phyloP scores from a whole-genome alignment of 2,797 vertebrate species.

The Chaetodon trifasciatus region DNA sequence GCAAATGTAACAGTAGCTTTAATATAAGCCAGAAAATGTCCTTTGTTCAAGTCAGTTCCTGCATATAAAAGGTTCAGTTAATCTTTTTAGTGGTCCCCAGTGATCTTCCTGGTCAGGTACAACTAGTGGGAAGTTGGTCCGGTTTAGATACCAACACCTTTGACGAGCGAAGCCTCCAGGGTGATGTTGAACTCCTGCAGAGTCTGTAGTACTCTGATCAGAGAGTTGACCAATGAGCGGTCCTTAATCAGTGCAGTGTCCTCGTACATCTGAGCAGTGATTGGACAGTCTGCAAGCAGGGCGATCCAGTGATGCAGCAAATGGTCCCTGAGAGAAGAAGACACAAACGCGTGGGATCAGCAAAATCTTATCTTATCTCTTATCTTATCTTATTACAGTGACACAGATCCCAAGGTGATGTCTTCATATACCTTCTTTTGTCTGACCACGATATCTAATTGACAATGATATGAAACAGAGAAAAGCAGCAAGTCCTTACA shows the following conservation, averaged over 20 bases:
- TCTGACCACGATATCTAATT: background rate
- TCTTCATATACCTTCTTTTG: too few species aligned
- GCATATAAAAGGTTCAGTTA: constrained; percentile 80
- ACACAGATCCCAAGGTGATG: too few species aligned
- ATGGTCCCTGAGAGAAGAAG: constrained; percentile 90
- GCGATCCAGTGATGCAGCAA: constrained; percentile 98
- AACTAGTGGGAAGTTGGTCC: constrained; percentile 48
- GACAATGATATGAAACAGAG: background rate
- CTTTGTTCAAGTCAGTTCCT: constrained; percentile 91
- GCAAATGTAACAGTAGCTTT: constrained; percentile 95
- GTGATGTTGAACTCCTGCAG: constrained; percentile 99
- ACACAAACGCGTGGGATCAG: background rate
- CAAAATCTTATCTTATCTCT: too few species aligned
- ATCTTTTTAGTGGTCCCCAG: constrained; percentile 77
- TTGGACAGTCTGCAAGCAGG: constrained; percentile 96
- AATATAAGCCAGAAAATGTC: constrained; percentile 94
- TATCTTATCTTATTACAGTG: too few species aligned
- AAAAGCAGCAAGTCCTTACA: background rate
- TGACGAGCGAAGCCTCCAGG: constrained; percentile 96
- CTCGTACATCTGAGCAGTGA: constrained; percentile 99
- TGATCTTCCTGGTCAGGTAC: constrained; percentile 66
- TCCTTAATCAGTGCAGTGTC: constrained; percentile 96
- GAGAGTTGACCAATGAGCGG: constrained; percentile 96
- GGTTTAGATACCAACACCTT: constrained; percentile 92
- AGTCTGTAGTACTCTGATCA: constrained; percentile 98